Conservation (phyloP, 2,888 invertebrate species). For the Nomada ruficornis region DNA sequence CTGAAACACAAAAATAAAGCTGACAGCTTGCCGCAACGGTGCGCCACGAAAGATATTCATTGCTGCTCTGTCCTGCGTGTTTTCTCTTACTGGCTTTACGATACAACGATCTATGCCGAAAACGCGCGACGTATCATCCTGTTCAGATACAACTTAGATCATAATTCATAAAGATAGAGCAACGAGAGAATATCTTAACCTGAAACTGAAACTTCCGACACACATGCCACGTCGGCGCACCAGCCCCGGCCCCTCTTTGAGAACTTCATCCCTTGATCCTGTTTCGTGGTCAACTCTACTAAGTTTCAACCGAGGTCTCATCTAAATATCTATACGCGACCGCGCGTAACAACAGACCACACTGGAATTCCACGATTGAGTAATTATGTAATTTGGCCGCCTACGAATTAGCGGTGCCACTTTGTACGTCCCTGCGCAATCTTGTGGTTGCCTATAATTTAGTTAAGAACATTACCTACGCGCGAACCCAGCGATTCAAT, state of each 20-base stretch:
- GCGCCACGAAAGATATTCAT: too few relatives aligned
- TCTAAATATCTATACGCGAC: conserved; percentile 60
- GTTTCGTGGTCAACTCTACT: conserved; percentile 61
- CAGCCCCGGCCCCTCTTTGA: conserved; percentile 52
- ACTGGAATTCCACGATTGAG: conserved; percentile 48
- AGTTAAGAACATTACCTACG: conserved; percentile 11
- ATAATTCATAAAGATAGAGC: conserved; percentile 48
- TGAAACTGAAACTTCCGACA: conserved; percentile 36
- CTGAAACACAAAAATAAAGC: too few relatives aligned
- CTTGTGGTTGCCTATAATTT: conserved; percentile 37
- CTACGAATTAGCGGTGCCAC: conserved; percentile 34
- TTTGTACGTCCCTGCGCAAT: conserved; percentile 25
- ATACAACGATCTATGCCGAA: neutral
- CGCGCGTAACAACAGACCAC: conserved; percentile 48
- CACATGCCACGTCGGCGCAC: conserved; percentile 15
- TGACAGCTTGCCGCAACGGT: too few relatives aligned
- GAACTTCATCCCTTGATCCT: conserved; percentile 63
- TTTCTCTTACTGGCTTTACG: too few relatives aligned
- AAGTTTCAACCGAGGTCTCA: conserved; percentile 60
- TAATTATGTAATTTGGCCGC: conserved; percentile 43
- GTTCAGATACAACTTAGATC: conserved; percentile 11
- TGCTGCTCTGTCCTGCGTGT: too few relatives aligned
- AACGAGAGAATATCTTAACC: conserved; percentile 47
- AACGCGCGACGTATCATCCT: neutral
- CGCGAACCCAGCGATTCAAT: neutral